phyloP scores from a whole-genome alignment of 35 echinoderm and acorn worm species.

The Amphiura filiformis region DNA sequence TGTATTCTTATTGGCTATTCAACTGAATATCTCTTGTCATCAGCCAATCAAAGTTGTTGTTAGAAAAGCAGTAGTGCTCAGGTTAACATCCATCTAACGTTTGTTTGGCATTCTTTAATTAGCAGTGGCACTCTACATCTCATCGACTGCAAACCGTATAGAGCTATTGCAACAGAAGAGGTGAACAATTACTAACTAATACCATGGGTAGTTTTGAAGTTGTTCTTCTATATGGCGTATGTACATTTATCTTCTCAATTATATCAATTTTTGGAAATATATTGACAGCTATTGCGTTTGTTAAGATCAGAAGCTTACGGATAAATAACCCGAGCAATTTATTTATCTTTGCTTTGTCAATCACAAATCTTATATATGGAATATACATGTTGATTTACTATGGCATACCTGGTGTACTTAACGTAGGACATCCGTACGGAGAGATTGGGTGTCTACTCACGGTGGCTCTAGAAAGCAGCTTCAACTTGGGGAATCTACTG shows the following conservation, averaged over 20 bases:
- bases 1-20: no score
- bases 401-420: neutral
- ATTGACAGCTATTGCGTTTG: neutral
- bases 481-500: neutral
- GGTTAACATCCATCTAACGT: no score
- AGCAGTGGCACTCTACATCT: no score
- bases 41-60: no score
- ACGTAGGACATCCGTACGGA: neutral
- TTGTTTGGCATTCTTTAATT: no score
- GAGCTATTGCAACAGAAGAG: no score
- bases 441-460: neutral
- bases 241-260: neutral
- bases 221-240: neutral
- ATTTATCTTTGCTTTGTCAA: neutral
- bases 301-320: neutral
- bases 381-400: neutral
- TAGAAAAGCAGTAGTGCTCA: no score
- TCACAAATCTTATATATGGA: neutral
- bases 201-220: neutral
- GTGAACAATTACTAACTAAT: neutral
- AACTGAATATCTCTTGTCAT: no score
- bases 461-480: neutral
- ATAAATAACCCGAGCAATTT: neutral
- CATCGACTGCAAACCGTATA: no score
- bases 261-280: neutral